A percentile compares a stretch with the other conserved stretches of the same genome.
phyloP scores from a whole-genome alignment of 2,113 vertebrate species.

The Tachysurus fulvidraco region DNA sequence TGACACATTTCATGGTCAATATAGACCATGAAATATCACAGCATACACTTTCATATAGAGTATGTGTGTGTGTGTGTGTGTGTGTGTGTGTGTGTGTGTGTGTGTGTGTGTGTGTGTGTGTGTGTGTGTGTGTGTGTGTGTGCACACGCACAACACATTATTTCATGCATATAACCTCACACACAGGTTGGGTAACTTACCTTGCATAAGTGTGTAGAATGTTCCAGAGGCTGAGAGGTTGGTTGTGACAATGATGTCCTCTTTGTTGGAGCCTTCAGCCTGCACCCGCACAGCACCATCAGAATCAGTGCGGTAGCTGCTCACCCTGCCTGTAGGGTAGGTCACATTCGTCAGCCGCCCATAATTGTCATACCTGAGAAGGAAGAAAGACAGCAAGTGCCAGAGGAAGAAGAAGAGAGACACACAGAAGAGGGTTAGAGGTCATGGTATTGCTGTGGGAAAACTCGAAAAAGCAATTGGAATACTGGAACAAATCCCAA shows the following conservation, averaged over 20 bases:
- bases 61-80: not conserved
- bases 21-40: not conserved
- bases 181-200: slow-evolving; percentile 66
- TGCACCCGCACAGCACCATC: slow-evolving; percentile 91
- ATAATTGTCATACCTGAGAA: slow-evolving; percentile 88
- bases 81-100: too few species aligned
- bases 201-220: slow-evolving; percentile 96
- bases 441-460: not conserved
- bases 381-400: not conserved
- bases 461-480: not conserved
- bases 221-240: slow-evolving; percentile 94
- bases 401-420: slow-evolving; percentile 11
- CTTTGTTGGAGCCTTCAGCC: slow-evolving; percentile 91
- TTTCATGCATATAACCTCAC: not conserved
- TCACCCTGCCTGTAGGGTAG: slow-evolving; percentile 93
- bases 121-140: too few species aligned
- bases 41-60: not conserved
- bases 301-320: slow-evolving; percentile 89
- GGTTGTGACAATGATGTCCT: slow-evolving; percentile 93
- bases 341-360: slow-evolving; percentile 96
- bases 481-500: not conserved
- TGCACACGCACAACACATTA: too few species aligned
- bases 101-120: too few species aligned
- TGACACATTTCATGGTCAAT: not conserved
- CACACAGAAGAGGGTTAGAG: slow-evolving; percentile 21